Evolutionary conservation across 2,113 vertebrate species (phyloP).

Genomic region (Sigmodon hispidus): DNA sequence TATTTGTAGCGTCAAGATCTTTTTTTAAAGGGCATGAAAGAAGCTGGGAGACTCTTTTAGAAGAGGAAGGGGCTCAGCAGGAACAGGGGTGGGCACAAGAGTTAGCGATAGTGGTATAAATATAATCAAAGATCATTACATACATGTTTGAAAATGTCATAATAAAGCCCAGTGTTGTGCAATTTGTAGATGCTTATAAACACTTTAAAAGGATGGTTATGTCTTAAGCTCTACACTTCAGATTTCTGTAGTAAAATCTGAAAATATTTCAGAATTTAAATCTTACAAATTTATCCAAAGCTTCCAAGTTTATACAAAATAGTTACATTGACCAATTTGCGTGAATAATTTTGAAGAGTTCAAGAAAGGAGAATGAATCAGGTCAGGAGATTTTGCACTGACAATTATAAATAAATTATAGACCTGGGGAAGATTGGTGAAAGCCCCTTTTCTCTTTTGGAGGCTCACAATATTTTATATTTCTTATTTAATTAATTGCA

Average conservation of each 20-base stretch:
- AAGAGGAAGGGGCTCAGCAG: neutral
- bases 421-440: neutral
- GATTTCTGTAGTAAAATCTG: neutral
- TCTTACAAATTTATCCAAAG: neutral
- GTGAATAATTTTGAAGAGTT: neutral
- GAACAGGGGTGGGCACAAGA: too few species aligned
- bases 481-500: neutral
- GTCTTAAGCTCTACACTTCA: neutral
- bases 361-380: neutral
- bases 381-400: neutral
- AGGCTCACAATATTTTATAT: neutral
- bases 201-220: neutral
- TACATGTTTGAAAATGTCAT: neutral
- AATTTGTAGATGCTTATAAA: neutral
- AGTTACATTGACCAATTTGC: neutral
- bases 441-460: neutral
- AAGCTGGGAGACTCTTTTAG: neutral
- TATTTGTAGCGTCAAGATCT: neutral
- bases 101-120: neutral
- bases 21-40: neutral
- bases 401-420: neutral
- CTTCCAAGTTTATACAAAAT: neutral
- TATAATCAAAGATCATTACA: neutral
- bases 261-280: constrained; percentile 45
- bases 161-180: neutral